These are phyloP conservation scores for Anoplopoma fimbria DNA, from an alignment of 2,113 vertebrate species.

Conservation along the genomic window DNA sequence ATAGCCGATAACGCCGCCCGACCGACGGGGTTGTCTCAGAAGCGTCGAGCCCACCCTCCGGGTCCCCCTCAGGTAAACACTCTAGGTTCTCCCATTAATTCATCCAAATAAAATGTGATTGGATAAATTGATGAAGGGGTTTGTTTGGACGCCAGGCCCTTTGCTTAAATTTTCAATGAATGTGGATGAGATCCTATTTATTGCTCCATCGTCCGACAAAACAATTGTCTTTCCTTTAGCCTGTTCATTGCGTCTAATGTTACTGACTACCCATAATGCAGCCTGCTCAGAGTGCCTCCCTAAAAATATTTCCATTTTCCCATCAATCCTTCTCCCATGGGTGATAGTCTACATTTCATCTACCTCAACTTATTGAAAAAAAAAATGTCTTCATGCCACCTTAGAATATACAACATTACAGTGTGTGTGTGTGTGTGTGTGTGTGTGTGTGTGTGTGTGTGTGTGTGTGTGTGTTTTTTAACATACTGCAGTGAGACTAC, in stretches of 20 bases:
- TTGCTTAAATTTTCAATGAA: background rate
- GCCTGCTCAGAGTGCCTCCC: conserved; percentile 19
- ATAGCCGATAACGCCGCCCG: too few species aligned
- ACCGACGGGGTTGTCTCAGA: too few species aligned
- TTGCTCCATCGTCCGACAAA: background rate
- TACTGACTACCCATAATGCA: conserved; percentile 7
- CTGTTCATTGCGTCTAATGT: conserved; percentile 1
- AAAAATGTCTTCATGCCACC: background rate
- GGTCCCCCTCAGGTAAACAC: too few species aligned
- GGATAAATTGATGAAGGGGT: background rate
- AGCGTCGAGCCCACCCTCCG: too few species aligned
- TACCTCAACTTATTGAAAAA: conserved; percentile 22
- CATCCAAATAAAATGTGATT: too few species aligned
- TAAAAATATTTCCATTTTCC: conserved; percentile 61
- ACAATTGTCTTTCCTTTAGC: background rate
- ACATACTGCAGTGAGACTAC: background rate
- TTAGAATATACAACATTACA: conserved; percentile 8
- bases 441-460: background rate
- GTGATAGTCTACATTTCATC: conserved; percentile 61
- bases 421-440: background rate
- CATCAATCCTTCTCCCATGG: conserved; percentile 53
- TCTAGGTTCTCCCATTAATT: too few species aligned
- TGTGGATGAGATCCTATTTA: background rate
- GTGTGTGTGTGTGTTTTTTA: background rate
- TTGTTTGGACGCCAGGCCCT: background rate